A percentile compares a stretch with the other conserved stretches of the same genome.
Conservation (phyloP, 2,113 vertebrate genomes). For the Irena cyanogastra region DNA sequence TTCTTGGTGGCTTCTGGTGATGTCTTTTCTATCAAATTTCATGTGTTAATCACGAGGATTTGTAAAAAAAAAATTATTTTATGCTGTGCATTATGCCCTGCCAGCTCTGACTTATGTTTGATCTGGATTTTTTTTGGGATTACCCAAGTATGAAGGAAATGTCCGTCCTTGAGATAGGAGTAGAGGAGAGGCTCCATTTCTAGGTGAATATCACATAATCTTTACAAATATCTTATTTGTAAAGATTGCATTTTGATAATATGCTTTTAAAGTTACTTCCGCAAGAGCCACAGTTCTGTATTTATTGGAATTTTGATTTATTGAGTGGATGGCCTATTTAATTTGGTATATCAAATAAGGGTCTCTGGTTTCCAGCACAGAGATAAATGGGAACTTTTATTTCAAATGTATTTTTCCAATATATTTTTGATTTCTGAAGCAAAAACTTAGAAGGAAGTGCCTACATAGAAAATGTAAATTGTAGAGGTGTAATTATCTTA, state of each 20-base stretch:
- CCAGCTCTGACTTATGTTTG: neutral
- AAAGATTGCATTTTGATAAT: neutral
- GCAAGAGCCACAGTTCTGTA: neutral
- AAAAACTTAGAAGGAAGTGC: neutral
- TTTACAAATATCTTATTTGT: neutral
- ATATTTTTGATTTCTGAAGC: neutral
- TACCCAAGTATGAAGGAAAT: neutral
- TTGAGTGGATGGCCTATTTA: neutral
- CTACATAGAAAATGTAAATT: neutral
- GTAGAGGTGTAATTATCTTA: neutral
- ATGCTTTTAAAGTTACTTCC: neutral
- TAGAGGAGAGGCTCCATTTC: neutral
- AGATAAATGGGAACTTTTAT: neutral
- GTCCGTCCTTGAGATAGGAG: neutral
- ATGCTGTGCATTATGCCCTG: accelerated
- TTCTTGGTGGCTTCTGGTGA: neutral
- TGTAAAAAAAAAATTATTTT: neutral
- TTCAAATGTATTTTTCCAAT: neutral
- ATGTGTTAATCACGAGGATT: neutral
- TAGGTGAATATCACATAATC: neutral
- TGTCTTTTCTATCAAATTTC: neutral
- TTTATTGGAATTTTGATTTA: neutral
- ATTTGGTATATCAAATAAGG: neutral
- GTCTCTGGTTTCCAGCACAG: neutral
- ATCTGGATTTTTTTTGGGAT: neutral